Evolutionary conservation across 2,113 vertebrate genomes (phyloP).

Genomic region (Loxodonta africana): DNA sequence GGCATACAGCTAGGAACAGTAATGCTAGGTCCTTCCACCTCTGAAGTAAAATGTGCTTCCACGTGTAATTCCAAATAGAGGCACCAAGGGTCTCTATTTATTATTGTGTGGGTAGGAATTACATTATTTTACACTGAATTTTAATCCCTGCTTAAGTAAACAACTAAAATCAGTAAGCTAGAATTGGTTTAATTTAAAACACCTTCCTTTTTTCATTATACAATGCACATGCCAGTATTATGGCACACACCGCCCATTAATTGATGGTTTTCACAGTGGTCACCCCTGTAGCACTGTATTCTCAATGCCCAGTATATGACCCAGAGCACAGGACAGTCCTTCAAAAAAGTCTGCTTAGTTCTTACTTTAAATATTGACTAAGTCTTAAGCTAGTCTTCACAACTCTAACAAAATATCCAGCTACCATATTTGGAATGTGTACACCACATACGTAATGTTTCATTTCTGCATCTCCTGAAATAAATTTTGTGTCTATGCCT

Average conservation of each 20-base stretch:
- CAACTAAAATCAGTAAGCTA: background rate
- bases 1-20: background rate
- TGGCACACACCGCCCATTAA: background rate
- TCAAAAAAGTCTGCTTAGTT: background rate
- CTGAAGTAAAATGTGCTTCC: background rate
- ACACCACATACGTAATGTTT: background rate
- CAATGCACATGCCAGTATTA: background rate
- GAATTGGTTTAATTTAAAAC: background rate
- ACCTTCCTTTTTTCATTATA: background rate
- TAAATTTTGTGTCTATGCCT: background rate
- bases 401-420: background rate
- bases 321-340: background rate
- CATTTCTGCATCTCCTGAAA: slow-evolving; percentile 36
- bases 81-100: background rate
- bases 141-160: slow-evolving; percentile 19
- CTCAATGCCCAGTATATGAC: too few relatives aligned
- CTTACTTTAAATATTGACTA: background rate
- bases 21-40: background rate
- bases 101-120: background rate
- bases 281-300: background rate
- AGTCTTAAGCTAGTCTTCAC: background rate
- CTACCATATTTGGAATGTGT: slow-evolving; percentile 21
- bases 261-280: background rate
- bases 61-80: slow-evolving; percentile 3
- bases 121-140: background rate